Base-by-base conservation (phyloP, 2,113 vertebrate species). In the Etheostoma spectabile region DNA sequence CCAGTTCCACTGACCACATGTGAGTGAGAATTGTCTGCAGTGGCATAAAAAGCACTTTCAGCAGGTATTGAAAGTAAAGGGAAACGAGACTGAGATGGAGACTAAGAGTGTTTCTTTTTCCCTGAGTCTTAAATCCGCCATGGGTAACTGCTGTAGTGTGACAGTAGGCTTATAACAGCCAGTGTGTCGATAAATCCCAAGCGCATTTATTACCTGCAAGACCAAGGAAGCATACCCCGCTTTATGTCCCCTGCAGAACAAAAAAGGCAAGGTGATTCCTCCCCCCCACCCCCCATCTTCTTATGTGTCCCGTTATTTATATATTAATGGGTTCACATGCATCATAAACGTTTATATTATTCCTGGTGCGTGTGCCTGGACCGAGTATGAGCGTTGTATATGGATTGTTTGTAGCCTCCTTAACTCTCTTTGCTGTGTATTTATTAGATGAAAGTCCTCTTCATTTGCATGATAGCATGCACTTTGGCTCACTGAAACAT, bases 171-270 rank as follows among this genome's bases (percentile, higher is more conserved):
- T 90, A 92, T 93, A 92, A 94, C 86, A 90, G 88, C 90, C 87
- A 81, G 82, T 86, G 91, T 86, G 90, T 93, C 91, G 73, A 92
- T 94, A 95, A 94, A 94, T 94, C 89, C 91, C 87, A 70, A 75
- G 83, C 65, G 64, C 60, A 88, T 94, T 91, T 88, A 93, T 92
- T 93, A 89, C 93, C 85, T 86, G 76, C 72, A 85, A 86, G 92
- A 91, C 86, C 80, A 60, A 82, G 80, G 84, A 71, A 72, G 79
- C 88, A 80, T 79, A 75, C 62, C 73, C 75, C 33, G 8, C 76
- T 86, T 91, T 91, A 89, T 89, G 64, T 86, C 74, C 81, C 59
- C 77, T 65, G 61, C 83, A 88, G 79, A 88, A 84, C 66, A 77
- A 84, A 80, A 42, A 85, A 74, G 49, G 69, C 45, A 74, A 74